Base-by-base conservation (phyloP, 1,140 invertebrate genomes). In the Microplitis demolitor region DNA sequence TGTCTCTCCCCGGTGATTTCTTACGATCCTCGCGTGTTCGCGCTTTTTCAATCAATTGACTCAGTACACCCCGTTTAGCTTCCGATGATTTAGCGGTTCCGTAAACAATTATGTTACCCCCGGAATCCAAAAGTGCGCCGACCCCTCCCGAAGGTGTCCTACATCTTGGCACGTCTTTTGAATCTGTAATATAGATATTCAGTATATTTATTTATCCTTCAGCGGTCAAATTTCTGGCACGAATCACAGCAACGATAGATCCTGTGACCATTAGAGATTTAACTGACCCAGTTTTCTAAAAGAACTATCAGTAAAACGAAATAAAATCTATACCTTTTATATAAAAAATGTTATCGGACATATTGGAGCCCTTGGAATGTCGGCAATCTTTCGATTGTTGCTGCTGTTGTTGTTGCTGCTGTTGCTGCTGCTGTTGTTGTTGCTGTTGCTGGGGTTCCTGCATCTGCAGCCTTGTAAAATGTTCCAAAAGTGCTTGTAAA, bases 31-130 rank as follows among this genome's bases (percentile, higher is more conserved):
- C 89, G 67, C 89, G 89, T 3, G 85, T 86, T 33, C 87, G 75
- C 14, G 87, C 87, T 76, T 89, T 90, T 31, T 90, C 89, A 4
- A 90, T 89, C 31, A 90, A 73, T 69, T 90, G 89, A 74, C 86
- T 89, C 13, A 90, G 78, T 1, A 90, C 85, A 3, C 89, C 88
- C 4, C 86, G 78, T 67, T 88, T 88, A 4, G 80, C 71, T 13
- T 87, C 86, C 4, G 80, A 66, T 3, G 82, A 78, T 31, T 86
- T 85, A 0, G 82, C 75, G 4, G 80, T 83, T 1, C 80, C 83
- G 37, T 87, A 87, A 0, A 87, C 83, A 0, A 88, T 80, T 11
- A 87, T 87, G 58, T 87, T 87, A 2, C 86, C 86, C 62, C 82
- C 82, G 0, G 85, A 84, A 70, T 88, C 87, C 4, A 87, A 16